A percentile compares a stretch with the other conserved stretches of the same genome.
Conservation (phyloP, 1,140 invertebrate genomes). For the Scaptomyza graminum region DNA sequence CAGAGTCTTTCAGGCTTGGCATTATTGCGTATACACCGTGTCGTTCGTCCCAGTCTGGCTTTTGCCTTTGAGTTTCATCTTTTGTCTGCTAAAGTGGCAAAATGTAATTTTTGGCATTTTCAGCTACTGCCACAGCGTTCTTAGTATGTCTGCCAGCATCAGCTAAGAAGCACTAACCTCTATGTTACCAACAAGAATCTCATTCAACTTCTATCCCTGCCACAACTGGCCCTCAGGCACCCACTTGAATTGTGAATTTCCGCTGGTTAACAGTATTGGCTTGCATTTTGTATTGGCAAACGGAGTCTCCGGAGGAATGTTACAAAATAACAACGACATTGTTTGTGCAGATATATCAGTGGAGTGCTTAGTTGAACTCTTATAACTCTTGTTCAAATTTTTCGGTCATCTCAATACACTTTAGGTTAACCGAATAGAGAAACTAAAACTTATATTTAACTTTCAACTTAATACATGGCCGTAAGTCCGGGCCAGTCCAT, state of each 20-base stretch:
- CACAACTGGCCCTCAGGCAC: constrained; percentile 20
- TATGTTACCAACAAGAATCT: constrained; percentile 3
- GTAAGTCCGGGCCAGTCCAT: no score
- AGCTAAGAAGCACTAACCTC: constrained; percentile 9
- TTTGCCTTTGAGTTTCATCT: constrained; percentile 52
- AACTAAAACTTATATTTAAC: no score
- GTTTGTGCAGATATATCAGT: constrained; percentile 46
- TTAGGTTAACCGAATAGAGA: no score
- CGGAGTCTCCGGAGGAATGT: constrained; percentile 41
- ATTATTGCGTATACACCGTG: constrained; percentile 68
- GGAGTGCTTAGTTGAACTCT: constrained; percentile 15
- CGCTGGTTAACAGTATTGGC: constrained; percentile 43
- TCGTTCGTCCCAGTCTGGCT: constrained; percentile 8
- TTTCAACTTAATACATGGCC: no score
- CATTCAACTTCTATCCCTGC: neutral
- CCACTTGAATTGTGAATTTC: constrained; percentile 24
- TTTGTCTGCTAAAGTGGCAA: constrained; percentile 76
- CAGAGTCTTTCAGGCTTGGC: constrained; percentile 15
- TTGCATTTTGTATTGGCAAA: constrained; percentile 36
- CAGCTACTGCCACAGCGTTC: constrained; percentile 41
- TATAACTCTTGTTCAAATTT: constrained; percentile 22
- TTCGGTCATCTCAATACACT: neutral
- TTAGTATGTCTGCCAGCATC: constrained; percentile 49
- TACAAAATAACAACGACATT: constrained; percentile 35
- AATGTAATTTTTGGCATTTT: constrained; percentile 82